Percentiles rank a stretch among this genome's conserved stretches.
These are phyloP conservation scores for Calypte anna DNA, from an alignment of 2,113 vertebrate species.

Conservation along the genomic window DNA sequence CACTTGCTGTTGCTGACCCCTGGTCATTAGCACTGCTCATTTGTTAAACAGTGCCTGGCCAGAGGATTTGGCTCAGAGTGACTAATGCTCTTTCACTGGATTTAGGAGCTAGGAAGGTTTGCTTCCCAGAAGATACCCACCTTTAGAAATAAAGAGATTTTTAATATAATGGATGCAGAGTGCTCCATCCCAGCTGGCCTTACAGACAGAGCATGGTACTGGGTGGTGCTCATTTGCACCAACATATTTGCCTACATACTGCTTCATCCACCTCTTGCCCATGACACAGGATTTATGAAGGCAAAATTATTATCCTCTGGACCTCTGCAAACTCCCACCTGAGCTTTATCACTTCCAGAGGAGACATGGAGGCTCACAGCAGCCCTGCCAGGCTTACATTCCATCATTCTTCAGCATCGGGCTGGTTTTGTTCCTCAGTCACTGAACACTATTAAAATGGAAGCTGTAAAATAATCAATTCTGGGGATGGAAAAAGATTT, in stretches of 20 bases:
- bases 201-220: neutral
- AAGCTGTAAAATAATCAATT: neutral
- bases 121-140: rapidly evolving
- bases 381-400: neutral
- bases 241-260: neutral
- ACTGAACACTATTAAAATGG: neutral
- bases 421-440: neutral
- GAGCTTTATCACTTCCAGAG: neutral
- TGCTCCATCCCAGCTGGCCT: neutral
- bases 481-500: neutral
- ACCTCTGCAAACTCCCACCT: neutral
- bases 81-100: neutral
- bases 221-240: neutral
- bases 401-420: neutral
- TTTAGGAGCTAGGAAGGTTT: neutral
- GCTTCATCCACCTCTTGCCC: neutral
- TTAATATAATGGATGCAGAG: neutral
- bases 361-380: neutral
- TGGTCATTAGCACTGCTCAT: neutral
- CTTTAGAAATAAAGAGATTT: neutral
- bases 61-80: neutral
- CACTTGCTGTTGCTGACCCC: neutral
- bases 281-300: neutral
- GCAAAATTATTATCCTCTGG: neutral
- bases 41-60: neutral